Conservation (phyloP, 2,113 vertebrate genomes). For the Eleginops maclovinus region DNA sequence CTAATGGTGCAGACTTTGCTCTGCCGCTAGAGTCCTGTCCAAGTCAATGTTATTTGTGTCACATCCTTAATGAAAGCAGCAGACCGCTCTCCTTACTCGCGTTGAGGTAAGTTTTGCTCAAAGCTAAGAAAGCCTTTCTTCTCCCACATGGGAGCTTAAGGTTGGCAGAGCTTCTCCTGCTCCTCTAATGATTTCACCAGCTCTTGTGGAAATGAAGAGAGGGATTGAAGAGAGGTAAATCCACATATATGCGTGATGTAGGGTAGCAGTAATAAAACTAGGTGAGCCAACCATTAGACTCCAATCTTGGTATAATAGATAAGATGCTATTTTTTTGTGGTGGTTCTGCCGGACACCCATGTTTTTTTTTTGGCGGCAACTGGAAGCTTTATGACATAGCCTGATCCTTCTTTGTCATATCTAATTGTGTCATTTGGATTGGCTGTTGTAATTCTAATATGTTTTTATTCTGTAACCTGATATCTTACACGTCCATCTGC, state of each 20-base stretch:
- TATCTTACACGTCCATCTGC: too few species aligned
- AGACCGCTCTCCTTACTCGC: conserved; percentile 68
- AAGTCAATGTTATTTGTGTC: conserved; percentile 73
- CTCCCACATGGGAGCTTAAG: conserved; percentile 88
- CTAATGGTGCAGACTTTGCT: conserved; percentile 60
- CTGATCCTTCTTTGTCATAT: too few species aligned
- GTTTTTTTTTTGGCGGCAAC: too few species aligned
- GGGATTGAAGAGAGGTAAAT: conserved; percentile 62
- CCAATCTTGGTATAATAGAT: background rate
- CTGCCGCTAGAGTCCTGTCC: conserved; percentile 50
- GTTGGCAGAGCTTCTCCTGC: conserved; percentile 90
- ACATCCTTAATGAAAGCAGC: conserved; percentile 81
- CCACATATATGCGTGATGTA: conserved; percentile 61
- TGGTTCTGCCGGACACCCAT: too few species aligned
- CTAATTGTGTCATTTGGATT: too few species aligned
- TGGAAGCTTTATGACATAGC: too few species aligned
- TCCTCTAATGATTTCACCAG: conserved; percentile 81
- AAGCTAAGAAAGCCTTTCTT: conserved; percentile 88
- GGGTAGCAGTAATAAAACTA: conserved; percentile 31
- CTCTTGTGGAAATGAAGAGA: conserved; percentile 61
- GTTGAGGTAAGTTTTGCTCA: conserved; percentile 68
- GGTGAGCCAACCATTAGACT: background rate
- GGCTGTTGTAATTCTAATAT: too few species aligned
- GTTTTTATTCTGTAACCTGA: too few species aligned
- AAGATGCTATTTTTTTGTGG: too few species aligned